A percentile compares a stretch with the other conserved stretches of the same genome.
Conservation (phyloP, 64 coral and sea anemone genomes). For the Catalaphyllia jardinei region DNA sequence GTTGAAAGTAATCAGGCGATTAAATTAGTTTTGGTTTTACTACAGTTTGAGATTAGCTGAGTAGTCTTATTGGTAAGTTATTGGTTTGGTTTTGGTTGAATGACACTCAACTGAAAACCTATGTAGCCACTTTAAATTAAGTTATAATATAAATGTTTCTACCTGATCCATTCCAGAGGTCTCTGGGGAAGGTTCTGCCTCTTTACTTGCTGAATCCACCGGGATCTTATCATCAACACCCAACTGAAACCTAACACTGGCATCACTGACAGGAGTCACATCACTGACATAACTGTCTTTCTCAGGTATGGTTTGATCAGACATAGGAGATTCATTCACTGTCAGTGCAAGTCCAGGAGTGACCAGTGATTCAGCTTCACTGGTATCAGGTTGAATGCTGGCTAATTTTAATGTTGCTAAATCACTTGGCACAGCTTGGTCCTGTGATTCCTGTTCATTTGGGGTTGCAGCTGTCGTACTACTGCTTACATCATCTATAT, state of each 20-base stretch:
- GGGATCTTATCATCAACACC: neutral
- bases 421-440: neutral
- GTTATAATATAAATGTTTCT: neutral
- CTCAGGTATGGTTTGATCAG: neutral
- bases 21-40: no score
- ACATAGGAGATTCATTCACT: neutral
- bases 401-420: neutral
- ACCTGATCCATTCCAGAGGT: neutral
- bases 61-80: no score
- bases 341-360: neutral
- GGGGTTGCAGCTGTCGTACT: neutral
- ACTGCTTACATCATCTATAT: slow-evolving; percentile 7
- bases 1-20: no score
- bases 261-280: neutral
- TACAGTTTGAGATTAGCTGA: no score
- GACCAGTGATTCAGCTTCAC: neutral
- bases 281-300: neutral
- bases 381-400: neutral
- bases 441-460: neutral
- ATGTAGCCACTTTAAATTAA: no score
- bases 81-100: no score
- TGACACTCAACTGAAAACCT: no score
- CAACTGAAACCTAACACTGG: neutral
- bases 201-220: neutral
- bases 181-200: neutral